Conservation (phyloP, 2,797 vertebrate species). For the Coilia nasus region DNA sequence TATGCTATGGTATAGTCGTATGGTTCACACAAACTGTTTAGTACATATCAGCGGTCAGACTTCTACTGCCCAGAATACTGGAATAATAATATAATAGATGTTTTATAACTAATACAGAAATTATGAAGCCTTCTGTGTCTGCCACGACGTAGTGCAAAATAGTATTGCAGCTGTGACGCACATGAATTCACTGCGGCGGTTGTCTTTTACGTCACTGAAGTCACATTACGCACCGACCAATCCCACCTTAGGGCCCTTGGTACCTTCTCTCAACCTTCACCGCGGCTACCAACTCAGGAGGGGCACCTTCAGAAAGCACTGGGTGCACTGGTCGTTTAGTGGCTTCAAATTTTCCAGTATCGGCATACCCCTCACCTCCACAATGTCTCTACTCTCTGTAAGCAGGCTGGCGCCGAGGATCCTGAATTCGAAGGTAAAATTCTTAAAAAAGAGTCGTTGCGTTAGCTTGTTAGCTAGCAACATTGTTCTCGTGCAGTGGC, state of each 20-base stretch:
- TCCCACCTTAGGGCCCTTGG: constrained; percentile 13
- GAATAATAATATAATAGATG: too few species aligned
- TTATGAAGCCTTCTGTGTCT: neutral
- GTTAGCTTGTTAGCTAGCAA: neutral
- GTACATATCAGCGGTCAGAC: neutral
- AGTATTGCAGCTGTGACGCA: neutral
- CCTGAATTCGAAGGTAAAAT: constrained; percentile 20
- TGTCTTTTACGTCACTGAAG: neutral
- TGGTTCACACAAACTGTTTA: neutral
- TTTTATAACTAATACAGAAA: too few species aligned
- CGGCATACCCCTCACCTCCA: constrained; percentile 23
- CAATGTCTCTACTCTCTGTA: constrained; percentile 24
- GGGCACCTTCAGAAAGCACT: neutral
- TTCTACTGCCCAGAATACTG: too few species aligned
- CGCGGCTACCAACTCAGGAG: constrained; percentile 1
- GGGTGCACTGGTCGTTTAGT: neutral
- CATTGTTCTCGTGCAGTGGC: constrained; percentile 14
- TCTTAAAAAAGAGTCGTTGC: neutral
- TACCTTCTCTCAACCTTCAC: constrained; percentile 22
- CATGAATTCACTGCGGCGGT: neutral
- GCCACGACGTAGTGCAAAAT: neutral
- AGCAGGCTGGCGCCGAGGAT: neutral
- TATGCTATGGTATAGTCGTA: too few species aligned
- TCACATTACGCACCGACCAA: constrained; percentile 17
- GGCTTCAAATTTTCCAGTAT: constrained; percentile 6